Base-by-base conservation (phyloP, 2,113 vertebrate species). In the Archocentrus centrarchus region DNA sequence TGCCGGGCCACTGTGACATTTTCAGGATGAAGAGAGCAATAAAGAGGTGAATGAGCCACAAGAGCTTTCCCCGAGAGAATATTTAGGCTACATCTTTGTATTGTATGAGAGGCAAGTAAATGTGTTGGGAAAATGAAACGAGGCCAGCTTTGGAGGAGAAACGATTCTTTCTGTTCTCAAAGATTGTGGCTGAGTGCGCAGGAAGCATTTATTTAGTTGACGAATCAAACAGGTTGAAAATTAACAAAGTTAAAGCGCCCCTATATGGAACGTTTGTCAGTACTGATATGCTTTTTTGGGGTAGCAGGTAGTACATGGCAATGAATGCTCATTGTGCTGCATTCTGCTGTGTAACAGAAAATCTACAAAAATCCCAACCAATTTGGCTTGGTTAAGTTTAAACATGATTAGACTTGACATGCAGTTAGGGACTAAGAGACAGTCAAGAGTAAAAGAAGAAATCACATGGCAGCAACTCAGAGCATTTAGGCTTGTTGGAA, bases 1-100 rank as follows among this genome's bases (percentile, higher is more conserved):
- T 60, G 60, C 41, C 1, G 6, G 41, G 82, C 35, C 82, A 75
- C 83, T 59, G 35, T 73, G 80, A 89, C 80, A 81, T 89, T 86
- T 83, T 75, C 64, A 85, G 61, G 60, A 79, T 85, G 77, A 77
- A 39, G 66, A 63, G 63, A 81, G 55, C 3, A 60, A 59, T 85
- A 83, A 88, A 66, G 30, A 70, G 22, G 47, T 11, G 9, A 24
- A 84, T 63, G 62, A 85, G 85, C 62, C 68, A 59, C 59, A 44
- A 32, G 57, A 87, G 82, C 77, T 78, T 77, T 41, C 59, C 32
- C 44, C 55, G 11, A 15, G 70, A 79, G 59, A 60, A 83, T 70
- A 73, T 83, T 81, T 64, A 78, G 59, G 27, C 73, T 59, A 3
- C 73, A n/a, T 75, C 81, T 41, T 50, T 64, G 57, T 11, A 5